Conservation (phyloP, 2,888 invertebrate genomes). For the Chesias legatella region DNA sequence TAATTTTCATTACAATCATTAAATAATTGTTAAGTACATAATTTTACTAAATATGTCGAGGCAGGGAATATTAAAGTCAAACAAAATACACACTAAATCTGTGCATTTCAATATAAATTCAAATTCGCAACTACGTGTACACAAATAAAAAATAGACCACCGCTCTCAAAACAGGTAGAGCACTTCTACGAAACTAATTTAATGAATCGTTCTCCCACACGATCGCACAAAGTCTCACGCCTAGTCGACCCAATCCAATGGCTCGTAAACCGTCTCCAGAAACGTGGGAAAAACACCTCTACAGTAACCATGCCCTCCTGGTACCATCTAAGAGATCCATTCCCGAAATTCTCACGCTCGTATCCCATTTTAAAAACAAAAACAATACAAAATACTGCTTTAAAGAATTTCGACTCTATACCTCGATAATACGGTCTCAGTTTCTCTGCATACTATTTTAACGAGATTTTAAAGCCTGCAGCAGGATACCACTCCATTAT, state of each 20-base stretch:
- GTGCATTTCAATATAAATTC: too few species aligned
- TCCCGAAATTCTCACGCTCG: constrained; percentile 79
- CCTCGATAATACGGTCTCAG: constrained; percentile 23
- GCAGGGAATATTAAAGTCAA: too few species aligned
- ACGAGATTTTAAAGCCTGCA: constrained; percentile 38
- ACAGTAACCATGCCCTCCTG: constrained; percentile 51
- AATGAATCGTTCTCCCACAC: neutral
- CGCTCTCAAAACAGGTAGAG: too few species aligned
- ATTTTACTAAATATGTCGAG: too few species aligned
- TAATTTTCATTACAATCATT: too few species aligned
- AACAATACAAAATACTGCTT: constrained; percentile 35
- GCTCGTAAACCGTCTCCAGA: constrained; percentile 39
- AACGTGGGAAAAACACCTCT: constrained; percentile 58
- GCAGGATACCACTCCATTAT: constrained; percentile 44
- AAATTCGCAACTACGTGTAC: too few species aligned
- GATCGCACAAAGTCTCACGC: constrained; percentile 1
- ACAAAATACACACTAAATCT: too few species aligned
- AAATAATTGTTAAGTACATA: too few species aligned
- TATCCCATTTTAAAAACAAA: constrained; percentile 62
- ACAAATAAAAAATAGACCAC: too few species aligned
- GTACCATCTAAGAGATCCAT: constrained; percentile 73
- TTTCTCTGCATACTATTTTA: constrained; percentile 16
- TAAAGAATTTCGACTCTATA: constrained; percentile 36
- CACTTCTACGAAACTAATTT: neutral
- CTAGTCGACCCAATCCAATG: constrained; percentile 15